Evolutionary conservation across 2,797 vertebrate genomes (phyloP), one percentile per base, ranked within the genome.

Genomic region (Rhinophrynus dorsalis): DNA sequence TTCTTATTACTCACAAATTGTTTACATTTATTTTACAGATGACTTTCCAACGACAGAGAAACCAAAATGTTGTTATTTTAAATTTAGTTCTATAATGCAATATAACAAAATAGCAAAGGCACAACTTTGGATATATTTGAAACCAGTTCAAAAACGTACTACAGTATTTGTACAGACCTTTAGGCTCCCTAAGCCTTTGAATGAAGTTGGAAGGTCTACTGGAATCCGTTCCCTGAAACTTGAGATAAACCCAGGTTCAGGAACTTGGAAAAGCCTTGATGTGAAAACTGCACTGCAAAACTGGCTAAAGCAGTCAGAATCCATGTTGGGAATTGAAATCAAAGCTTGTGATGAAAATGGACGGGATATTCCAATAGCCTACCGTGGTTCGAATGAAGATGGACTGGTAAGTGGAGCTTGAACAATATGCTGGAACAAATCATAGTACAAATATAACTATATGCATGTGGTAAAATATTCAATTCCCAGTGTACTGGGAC

Each of bases 261-360:
- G 82, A 68, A 90, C 89, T 0, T 94, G 92, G 92, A 91, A 93
- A 56, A 93, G 92, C 57, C 90, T 94, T 42, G 92, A 94, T 77
- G 90, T 92, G 65, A 94, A 93, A 56, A 88, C 92, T 74, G 89
- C 92, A 71, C 32, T 94, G 64, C 79, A 79, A 5, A 90, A 90
- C 78, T 93, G 92, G 92, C 83, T 93, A 77, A 84, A 87, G 75
- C 90, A 93, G 81, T 91, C 90, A 13, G 89, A 92, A 83, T 90
- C 89, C 66, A 94, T 91, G 84, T 88, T 90, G 88, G 92, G 92
- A 57, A 91, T 93, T 76, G 86, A 92, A 80, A 92, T 94, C 27
- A 92, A 91, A 50, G 92, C 92, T 17, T 87, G 84, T 66, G 92
- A 94, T 75, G 80, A 85, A 18, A 83, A 82, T 60, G 88, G 92